These are phyloP conservation scores for Solenopsis invicta DNA, from an alignment of 1,140 invertebrate genomes.

Conservation along the genomic window DNA sequence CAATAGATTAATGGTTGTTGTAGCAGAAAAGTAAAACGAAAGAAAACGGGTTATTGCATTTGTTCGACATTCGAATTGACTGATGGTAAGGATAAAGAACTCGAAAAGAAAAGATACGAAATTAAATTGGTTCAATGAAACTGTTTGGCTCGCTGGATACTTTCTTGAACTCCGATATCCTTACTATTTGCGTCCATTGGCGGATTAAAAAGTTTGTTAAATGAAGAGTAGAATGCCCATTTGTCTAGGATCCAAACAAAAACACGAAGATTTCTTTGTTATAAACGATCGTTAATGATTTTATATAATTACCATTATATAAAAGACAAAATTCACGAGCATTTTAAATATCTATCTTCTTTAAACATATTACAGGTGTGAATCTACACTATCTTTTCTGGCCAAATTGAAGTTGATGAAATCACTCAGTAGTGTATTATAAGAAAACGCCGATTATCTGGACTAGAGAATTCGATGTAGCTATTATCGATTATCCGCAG, in stretches of 20 bases:
- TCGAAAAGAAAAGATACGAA: slow-evolving; percentile 1
- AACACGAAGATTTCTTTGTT: neutral
- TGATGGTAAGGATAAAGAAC: neutral
- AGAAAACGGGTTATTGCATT: neutral
- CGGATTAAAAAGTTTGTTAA: slow-evolving; percentile 31
- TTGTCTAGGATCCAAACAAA: neutral
- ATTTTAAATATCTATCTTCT: neutral
- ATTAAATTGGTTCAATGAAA: slow-evolving; percentile 48
- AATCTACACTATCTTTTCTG: neutral
- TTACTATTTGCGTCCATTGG: slow-evolving; percentile 11
- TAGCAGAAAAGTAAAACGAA: neutral
- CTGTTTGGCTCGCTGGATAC: slow-evolving; percentile 15
- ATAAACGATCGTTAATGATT: neutral
- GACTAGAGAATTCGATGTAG: neutral
- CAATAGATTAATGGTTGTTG: neutral
- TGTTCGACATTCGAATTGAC: slow-evolving; percentile 5
- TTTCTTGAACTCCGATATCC: slow-evolving; percentile 16
- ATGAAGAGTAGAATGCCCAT: neutral
- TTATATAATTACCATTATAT: neutral
- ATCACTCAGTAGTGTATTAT: neutral
- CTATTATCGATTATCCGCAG: neutral
- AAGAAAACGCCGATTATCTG: neutral
- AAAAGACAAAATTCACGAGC: neutral
- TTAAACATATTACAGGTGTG: neutral
- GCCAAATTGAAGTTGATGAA: neutral